A percentile compares a stretch with the other conserved stretches of the same genome.
Evolutionary conservation across 2,888 invertebrate species (phyloP).

Genomic region (Aspidiotus destructor): DNA sequence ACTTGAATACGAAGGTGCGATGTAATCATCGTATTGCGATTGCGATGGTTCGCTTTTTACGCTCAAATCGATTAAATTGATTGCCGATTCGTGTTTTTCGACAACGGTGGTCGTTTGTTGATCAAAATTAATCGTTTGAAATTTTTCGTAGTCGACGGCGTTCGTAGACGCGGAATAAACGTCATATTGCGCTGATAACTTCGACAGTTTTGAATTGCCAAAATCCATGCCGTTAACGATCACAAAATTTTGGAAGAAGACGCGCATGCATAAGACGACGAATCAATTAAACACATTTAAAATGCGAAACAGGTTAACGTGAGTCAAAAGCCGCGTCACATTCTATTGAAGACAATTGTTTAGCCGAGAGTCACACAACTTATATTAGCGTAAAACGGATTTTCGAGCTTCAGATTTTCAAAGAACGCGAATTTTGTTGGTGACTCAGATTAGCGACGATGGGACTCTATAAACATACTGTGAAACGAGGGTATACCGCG

Average conservation of each 20-base stretch:
- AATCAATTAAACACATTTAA: background rate
- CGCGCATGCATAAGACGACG: background rate
- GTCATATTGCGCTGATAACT: conserved; percentile 5
- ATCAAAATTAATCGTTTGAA: conserved; percentile 8
- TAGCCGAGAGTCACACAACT: background rate
- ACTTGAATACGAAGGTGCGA: background rate
- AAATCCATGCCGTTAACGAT: background rate
- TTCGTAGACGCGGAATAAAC: conserved; percentile 7
- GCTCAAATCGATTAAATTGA: conserved; percentile 14
- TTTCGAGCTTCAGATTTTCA: background rate
- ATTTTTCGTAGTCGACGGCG: conserved; percentile 15
- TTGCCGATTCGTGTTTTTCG: background rate
- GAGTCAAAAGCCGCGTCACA: background rate
- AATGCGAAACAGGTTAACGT: background rate
- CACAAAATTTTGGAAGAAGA: background rate
- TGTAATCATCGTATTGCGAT: background rate
- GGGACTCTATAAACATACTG: background rate
- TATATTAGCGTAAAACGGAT: background rate
- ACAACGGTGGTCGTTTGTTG: background rate
- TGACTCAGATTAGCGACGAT: no score
- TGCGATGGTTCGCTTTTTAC: background rate
- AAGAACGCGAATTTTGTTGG: no score
- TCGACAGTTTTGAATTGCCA: background rate
- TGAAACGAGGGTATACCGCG: background rate
- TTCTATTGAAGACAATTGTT: background rate